phyloP scores from a whole-genome alignment of 2,888 invertebrate species.

The Clanis bilineata region DNA sequence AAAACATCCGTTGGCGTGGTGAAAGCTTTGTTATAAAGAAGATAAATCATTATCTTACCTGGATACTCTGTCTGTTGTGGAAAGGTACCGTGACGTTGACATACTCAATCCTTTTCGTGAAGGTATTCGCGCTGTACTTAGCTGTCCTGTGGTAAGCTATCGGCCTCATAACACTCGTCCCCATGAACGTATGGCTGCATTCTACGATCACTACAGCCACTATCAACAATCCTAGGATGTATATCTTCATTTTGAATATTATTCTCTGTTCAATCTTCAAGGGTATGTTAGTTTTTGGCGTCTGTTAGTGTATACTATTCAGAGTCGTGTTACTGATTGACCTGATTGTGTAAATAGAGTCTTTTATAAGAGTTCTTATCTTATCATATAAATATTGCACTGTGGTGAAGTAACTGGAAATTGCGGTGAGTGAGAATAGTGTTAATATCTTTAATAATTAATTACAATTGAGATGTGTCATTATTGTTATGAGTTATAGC shows the following conservation, averaged over 20 bases:
- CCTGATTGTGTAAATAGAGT: too few relatives aligned
- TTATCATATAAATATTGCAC: too few relatives aligned
- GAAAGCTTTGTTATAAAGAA: too few relatives aligned
- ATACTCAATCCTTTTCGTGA: conserved; percentile 58
- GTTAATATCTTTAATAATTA: too few relatives aligned
- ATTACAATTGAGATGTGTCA: too few relatives aligned
- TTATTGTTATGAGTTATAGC: too few relatives aligned
- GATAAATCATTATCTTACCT: conserved; percentile 42
- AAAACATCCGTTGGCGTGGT: too few relatives aligned
- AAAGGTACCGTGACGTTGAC: conserved; percentile 36
- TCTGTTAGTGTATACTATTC: too few relatives aligned
- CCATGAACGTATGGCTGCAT: conserved; percentile 55
- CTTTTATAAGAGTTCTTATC: too few relatives aligned
- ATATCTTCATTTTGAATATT: conserved; percentile 38
- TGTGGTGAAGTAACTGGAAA: too few relatives aligned
- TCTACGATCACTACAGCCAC: conserved; percentile 43
- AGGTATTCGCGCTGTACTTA: conserved; percentile 38
- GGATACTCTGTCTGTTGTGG: conserved; percentile 35
- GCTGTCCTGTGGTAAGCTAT: conserved; percentile 43
- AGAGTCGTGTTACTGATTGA: too few relatives aligned
- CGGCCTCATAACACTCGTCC: conserved; percentile 51
- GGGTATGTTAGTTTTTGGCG: not conserved
- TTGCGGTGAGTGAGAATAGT: too few relatives aligned
- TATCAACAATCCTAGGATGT: conserved; percentile 33
- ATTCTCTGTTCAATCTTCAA: not conserved